Conservation (phyloP, 2,888 invertebrate genomes). For the Apamea monoglypha region DNA sequence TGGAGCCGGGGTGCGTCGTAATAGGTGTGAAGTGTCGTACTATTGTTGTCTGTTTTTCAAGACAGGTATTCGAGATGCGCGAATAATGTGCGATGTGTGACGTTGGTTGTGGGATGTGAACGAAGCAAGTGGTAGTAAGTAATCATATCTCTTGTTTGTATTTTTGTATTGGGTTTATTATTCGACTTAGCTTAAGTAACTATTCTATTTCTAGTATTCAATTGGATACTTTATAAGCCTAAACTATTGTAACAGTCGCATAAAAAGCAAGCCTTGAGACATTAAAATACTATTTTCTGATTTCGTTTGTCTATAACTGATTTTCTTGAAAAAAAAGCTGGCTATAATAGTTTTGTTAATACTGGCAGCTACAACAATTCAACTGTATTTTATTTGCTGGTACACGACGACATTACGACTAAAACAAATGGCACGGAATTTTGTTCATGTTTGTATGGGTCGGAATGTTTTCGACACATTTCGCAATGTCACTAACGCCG, state of each 20-base stretch:
- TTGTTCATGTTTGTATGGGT: conserved; percentile 65
- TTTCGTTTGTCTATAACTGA: neutral
- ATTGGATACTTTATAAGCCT: neutral
- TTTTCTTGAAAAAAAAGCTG: neutral
- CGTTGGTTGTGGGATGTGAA: conserved; percentile 70
- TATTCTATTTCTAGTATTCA: neutral
- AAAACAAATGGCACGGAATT: conserved; percentile 56
- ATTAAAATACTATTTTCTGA: conserved; percentile 11
- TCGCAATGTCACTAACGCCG: conserved; percentile 64
- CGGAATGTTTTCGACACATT: conserved; percentile 74
- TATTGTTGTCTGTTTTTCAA: conserved; percentile 79
- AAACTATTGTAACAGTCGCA: neutral
- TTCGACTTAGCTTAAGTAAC: neutral
- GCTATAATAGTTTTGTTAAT: conserved; percentile 14
- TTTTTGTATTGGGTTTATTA: neutral
- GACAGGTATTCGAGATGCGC: conserved; percentile 81
- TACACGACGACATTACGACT: conserved; percentile 21
- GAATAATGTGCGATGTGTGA: conserved; percentile 72
- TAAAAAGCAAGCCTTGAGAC: conserved; percentile 12
- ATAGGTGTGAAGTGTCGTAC: conserved; percentile 89
- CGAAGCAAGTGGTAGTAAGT: conserved; percentile 51
- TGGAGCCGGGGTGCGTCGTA: conserved; percentile 85
- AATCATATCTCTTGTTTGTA: conserved; percentile 32
- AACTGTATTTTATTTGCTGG: conserved; percentile 36
- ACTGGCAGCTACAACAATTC: conserved; percentile 29